Base-by-base conservation (phyloP, 2,888 invertebrate species). In the Drosophila greeni region DNA sequence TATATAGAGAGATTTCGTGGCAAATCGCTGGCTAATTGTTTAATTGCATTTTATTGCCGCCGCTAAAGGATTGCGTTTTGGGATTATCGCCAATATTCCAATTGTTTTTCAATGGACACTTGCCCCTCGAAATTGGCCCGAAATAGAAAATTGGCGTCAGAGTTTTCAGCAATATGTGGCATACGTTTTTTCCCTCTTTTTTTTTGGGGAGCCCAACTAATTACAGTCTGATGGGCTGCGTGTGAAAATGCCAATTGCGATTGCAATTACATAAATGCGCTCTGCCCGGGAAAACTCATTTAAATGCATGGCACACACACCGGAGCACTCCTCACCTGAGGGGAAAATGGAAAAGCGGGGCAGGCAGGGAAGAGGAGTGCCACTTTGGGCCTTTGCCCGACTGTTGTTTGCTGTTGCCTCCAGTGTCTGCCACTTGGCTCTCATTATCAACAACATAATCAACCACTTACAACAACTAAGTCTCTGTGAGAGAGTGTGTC, bases 361-460 rank as follows among this genome's bases (percentile, higher is more conserved):
- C 3, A 16, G 34, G 14, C 12, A 26, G 29, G 29, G 12, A 43
- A 24, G 23, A 26, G 29, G 12, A 14, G 40, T 45, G 60, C 8
- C 42, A 69, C 67, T 59, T 53, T 58, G 31, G 33, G 33, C 39
- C 36, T 29, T 23, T 39, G 52, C 37, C 39, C 51, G 23, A 24
- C 68, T 47, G 47, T 58, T 52, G 66, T 58, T 62, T 57, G 69
- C 26, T 57, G 55, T 47, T 56, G 65, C 48, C 64, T 40, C 49
- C 49, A 51, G 37, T 70, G 53, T 58, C 55, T 64, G 73, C 62
- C 62, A 62, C 72, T 55, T 54, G 69, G 52, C 49, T 59, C 71
- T 80, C 71, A 79, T 84, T 80, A 80, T 78, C 71, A 84, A 72
- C 80, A 74, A 76, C 71, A 76, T 84, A 82, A 79, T 79, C 70